These are phyloP conservation scores for Bubalus kerabau DNA, from an alignment of 2,113 vertebrate species.

Conservation along the genomic window DNA sequence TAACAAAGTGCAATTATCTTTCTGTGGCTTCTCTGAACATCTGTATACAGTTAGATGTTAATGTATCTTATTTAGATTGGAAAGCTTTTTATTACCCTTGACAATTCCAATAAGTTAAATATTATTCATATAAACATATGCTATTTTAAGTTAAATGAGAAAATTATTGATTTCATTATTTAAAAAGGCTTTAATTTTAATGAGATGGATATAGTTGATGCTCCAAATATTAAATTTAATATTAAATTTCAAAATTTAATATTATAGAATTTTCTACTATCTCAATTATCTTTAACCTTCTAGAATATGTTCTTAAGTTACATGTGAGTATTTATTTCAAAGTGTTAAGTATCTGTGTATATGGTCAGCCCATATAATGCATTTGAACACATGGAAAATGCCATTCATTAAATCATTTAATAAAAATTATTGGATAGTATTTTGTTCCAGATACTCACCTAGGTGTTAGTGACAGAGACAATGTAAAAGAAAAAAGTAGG, in stretches of 20 bases:
- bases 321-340: background rate
- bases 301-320: background rate
- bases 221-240: background rate
- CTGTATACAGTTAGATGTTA: slow-evolving; percentile 42
- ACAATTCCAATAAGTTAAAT: slow-evolving; percentile 12
- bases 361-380: background rate
- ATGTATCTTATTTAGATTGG: slow-evolving; percentile 17
- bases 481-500: background rate
- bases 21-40: background rate
- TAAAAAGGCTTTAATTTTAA: slow-evolving; percentile 1
- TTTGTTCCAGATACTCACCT: background rate
- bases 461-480: background rate
- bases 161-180: background rate
- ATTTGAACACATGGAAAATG: background rate
- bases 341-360: background rate
- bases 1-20: slow-evolving; percentile 26
- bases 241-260: background rate
- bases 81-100: slow-evolving; percentile 28
- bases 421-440: background rate
- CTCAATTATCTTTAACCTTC: background rate
- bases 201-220: background rate
- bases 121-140: background rate
- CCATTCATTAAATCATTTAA: background rate
- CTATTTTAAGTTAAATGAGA: slow-evolving; percentile 36
- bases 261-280: background rate